A percentile compares a stretch with the other conserved stretches of the same genome.
These are phyloP conservation scores for Sebastes baramenuke DNA, from an alignment of 2,797 vertebrate species.

Conservation along the genomic window DNA sequence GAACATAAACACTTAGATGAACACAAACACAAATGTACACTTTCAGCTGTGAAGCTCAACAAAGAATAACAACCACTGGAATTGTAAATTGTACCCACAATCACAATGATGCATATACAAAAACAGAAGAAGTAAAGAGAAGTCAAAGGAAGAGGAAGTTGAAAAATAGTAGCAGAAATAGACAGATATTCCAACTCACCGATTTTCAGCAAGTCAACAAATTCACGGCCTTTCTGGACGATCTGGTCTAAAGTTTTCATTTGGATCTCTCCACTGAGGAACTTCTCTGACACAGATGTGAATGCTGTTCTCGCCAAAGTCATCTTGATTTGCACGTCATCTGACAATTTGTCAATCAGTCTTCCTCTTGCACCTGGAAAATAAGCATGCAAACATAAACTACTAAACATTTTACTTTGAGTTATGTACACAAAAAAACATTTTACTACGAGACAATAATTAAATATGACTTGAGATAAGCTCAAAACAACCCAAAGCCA, in stretches of 20 bases:
- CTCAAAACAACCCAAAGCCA: background rate
- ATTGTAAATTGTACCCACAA: background rate
- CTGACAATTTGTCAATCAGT: conserved; percentile 5
- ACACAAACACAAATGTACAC: background rate
- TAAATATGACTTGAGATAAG: background rate
- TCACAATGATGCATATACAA: background rate
- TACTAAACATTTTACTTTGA: background rate
- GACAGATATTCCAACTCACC: conserved; percentile 6
- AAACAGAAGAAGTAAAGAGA: background rate
- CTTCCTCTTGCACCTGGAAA: background rate
- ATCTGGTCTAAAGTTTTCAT: conserved; percentile 36
- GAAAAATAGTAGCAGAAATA: background rate
- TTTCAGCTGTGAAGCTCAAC: background rate
- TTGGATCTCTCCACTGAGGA: conserved; percentile 47
- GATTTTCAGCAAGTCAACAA: conserved; percentile 42
- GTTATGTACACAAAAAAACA: background rate
- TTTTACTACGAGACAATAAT: background rate
- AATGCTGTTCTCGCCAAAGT: conserved; percentile 25
- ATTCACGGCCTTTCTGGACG: background rate
- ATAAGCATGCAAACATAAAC: background rate
- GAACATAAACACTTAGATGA: too few relatives aligned
- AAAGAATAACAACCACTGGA: background rate
- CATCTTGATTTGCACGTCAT: conserved; percentile 4
- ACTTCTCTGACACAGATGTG: conserved; percentile 30
- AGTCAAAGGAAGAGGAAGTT: background rate